These are phyloP conservation scores for Apeltes quadracus DNA, from an alignment of 2,113 vertebrate genomes.

Conservation along the genomic window DNA sequence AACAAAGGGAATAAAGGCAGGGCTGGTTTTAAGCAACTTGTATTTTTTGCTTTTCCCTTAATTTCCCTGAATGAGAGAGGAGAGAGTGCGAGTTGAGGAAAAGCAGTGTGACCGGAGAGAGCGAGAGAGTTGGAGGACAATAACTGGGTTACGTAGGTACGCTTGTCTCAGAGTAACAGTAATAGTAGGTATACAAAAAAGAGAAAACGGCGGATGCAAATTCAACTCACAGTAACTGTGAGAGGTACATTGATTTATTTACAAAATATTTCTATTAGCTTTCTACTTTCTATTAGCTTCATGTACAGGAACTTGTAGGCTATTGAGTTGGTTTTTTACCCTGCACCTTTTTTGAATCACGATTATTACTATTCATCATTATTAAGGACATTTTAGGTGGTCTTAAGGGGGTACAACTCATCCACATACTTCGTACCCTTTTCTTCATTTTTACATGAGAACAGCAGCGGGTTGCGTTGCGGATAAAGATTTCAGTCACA, in stretches of 20 bases:
- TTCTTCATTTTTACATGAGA: too few species aligned
- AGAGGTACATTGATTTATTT: not conserved
- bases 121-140: not conserved
- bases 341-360: not conserved
- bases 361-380: too few species aligned
- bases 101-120: not conserved
- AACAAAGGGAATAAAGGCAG: not conserved
- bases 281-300: not conserved
- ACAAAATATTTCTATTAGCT: not conserved
- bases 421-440: too few species aligned
- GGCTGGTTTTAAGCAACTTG: not conserved
- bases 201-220: not conserved
- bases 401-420: too few species aligned
- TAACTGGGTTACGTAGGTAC: not conserved
- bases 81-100: not conserved
- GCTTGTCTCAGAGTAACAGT: not conserved
- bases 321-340: not conserved
- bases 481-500: too few species aligned
- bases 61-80: slow-evolving; percentile 9
- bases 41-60: slow-evolving; percentile 2
- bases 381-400: too few species aligned
- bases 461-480: too few species aligned
- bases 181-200: not conserved
- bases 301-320: not conserved
- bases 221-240: not conserved